Evolutionary conservation across 1,140 invertebrate species (phyloP).

Genomic region (Hyles euphorbiae): DNA sequence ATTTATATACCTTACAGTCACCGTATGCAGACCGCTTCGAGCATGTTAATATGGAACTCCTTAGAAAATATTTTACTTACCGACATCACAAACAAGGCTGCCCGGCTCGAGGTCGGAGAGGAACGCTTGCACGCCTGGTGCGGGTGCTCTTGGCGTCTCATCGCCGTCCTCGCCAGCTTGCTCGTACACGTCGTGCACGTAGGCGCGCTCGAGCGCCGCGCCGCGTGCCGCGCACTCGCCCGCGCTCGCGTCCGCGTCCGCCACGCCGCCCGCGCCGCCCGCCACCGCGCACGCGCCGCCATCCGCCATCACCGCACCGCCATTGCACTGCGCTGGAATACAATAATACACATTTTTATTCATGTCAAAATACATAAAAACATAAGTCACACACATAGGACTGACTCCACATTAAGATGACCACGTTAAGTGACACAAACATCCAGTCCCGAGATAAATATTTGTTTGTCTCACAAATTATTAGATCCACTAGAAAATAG

Average conservation of each 20-base stretch:
- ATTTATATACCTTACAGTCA: no score
- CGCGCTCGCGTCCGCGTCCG: slow-evolving; percentile 38
- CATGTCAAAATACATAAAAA: neutral
- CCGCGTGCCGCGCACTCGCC: slow-evolving; percentile 68
- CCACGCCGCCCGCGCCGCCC: slow-evolving; percentile 37
- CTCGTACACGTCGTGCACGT: slow-evolving; percentile 96
- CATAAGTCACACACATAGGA: no score
- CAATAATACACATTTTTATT: neutral
- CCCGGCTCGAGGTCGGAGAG: slow-evolving; percentile 91
- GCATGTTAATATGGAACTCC: no score
- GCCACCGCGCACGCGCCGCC: slow-evolving; percentile 33
- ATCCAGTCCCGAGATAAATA: no score
- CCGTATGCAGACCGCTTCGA: no score
- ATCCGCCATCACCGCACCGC: slow-evolving; percentile 67
- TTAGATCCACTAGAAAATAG: no score
- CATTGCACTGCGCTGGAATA: slow-evolving; percentile 53
- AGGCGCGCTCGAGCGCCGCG: slow-evolving; percentile 92
- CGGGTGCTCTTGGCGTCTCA: slow-evolving; percentile 83
- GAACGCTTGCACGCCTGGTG: slow-evolving; percentile 92
- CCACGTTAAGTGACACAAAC: no score
- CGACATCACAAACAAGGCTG: slow-evolving; percentile 94
- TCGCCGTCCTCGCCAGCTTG: slow-evolving; percentile 80
- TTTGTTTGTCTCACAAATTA: no score
- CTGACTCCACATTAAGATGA: no score
- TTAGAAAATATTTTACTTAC: slow-evolving; percentile 74